These are phyloP conservation scores for Perodicticus potto DNA, from an alignment of 2,797 vertebrate species.

Conservation along the genomic window DNA sequence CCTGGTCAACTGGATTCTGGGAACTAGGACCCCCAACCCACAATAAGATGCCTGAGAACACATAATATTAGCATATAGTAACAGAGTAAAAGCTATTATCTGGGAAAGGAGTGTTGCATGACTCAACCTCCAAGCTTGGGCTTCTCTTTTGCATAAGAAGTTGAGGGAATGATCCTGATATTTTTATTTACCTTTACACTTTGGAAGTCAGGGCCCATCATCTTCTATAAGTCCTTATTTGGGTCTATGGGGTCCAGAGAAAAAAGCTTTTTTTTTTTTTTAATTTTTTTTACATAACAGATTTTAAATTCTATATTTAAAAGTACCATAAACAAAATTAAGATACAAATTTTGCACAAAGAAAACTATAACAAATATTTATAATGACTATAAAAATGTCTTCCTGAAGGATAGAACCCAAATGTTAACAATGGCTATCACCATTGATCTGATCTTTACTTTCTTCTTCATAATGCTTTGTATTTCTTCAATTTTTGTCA, in stretches of 20 bases:
- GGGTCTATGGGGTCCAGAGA: not conserved
- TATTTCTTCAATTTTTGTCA: constrained; percentile 12
- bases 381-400: not conserved
- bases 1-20: too few species aligned
- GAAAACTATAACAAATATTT: not conserved
- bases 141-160: not conserved
- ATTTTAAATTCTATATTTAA: not conserved
- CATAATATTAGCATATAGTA: not conserved
- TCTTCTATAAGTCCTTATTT: not conserved
- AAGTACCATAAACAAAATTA: not conserved
- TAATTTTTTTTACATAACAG: not conserved
- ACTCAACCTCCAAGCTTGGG: not conserved
- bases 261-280: not conserved
- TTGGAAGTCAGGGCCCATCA: not conserved
- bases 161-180: not conserved
- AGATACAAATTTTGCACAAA: not conserved
- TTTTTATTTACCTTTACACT: not conserved
- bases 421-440: not conserved
- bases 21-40: too few species aligned
- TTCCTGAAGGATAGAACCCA: not conserved
- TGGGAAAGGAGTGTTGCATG: not conserved
- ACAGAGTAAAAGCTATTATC: not conserved
- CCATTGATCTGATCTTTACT: not conserved
- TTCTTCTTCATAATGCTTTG: not conserved
- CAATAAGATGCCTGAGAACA: too few species aligned